Evolutionary conservation across 2,888 invertebrate genomes (phyloP), one percentile per base, ranked within the genome.

Genomic region (Drosophila mayaguana): DNA sequence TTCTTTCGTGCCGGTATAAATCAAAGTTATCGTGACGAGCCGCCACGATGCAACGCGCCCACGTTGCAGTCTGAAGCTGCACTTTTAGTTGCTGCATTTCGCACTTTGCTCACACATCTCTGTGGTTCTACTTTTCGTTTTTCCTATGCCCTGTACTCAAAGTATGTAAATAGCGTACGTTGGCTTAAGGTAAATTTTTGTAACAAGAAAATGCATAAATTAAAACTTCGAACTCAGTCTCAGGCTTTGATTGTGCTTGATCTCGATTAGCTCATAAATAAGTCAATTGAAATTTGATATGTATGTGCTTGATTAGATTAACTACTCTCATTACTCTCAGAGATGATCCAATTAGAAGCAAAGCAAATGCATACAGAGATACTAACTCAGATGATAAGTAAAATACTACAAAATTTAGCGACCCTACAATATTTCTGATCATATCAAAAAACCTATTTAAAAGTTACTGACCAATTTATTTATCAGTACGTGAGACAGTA

Each of bases 1-100:
- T 18, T 4, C 32, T n/a, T 28, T 22, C 40, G 7, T 18, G 64
- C 7, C 51, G 57, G 7, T 54, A 81, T 88, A 82, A 88, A 88
- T 88, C 85, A 82, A 73, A 71, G 72, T 51, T 65, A 78, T 75
- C 72, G 67, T 48, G 51, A 28, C 34, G 59, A 55, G 55, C 22
- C 34, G 20, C 50, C 38, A 45, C 16, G 18, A 7, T 8, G 50
- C 54, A 20, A 12, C 25, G 14, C 20, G 20, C n/a, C 22, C 60
- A 22, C 38, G 32, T 16, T 43, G 12, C 55, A 50, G n/a, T 16
- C 36, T 32, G n/a, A 3, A 48, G 18, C 43, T 46, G 25, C 32
- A 45, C n/a, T 53, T 38, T 50, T 32, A 6, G 20, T 20, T 38
- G 34, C 57, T 38, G 42, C 32, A 40, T 45, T 67, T 57, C 61